A percentile compares a stretch with the other conserved stretches of the same genome.
Evolutionary conservation across 2,797 vertebrate species (phyloP).

Genomic region (Miichthys miiuy): DNA sequence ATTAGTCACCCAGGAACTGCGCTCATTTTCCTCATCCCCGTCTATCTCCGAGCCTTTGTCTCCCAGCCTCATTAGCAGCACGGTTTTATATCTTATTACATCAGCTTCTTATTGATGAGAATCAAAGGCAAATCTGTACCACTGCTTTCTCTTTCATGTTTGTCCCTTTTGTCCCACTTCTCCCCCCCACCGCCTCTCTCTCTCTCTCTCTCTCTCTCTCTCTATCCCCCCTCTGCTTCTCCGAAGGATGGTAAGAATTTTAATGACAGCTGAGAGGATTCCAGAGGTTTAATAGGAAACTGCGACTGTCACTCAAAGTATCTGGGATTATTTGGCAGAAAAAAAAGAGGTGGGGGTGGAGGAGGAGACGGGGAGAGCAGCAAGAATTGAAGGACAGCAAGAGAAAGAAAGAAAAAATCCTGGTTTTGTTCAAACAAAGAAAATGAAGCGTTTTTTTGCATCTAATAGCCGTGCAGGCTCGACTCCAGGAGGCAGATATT

Average conservation of each 20-base stretch:
- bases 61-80: slow-evolving; percentile 67
- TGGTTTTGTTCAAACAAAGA: slow-evolving; percentile 80
- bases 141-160: slow-evolving; percentile 67
- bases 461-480: slow-evolving; percentile 61
- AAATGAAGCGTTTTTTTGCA: slow-evolving; percentile 72
- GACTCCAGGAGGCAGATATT: slow-evolving; percentile 55
- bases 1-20: slow-evolving; percentile 47
- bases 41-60: slow-evolving; percentile 60
- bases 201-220: no score
- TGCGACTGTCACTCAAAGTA: slow-evolving; percentile 72
- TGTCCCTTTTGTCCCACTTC: slow-evolving; percentile 62
- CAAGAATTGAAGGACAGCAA: slow-evolving; percentile 8
- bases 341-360: background rate
- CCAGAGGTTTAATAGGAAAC: slow-evolving; percentile 80
- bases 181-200: background rate
- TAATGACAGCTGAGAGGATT: slow-evolving; percentile 75
- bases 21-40: slow-evolving; percentile 38
- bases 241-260: slow-evolving; percentile 58
- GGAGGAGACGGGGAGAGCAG: background rate
- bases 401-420: slow-evolving; percentile 60
- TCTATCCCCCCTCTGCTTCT: slow-evolving; percentile 28
- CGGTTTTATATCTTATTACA: slow-evolving; percentile 69
- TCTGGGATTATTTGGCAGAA: slow-evolving; percentile 52
- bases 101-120: slow-evolving; percentile 67
- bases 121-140: slow-evolving; percentile 71